Evolutionary conservation across 2,888 invertebrate genomes (phyloP).

Genomic region (Lasius platythorax): DNA sequence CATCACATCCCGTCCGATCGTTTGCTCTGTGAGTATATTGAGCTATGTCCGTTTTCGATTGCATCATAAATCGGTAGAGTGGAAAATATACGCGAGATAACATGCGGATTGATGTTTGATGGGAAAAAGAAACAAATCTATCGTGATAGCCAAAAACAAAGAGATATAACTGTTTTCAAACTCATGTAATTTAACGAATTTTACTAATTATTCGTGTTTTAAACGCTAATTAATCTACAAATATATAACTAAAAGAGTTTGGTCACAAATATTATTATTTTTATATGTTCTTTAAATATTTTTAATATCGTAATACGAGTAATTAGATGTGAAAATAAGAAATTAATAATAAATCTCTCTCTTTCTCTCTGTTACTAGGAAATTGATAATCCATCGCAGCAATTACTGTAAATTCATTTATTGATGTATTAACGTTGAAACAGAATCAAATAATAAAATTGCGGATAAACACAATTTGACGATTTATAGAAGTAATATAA

Average conservation of each 20-base stretch:
- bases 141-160: neutral
- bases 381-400: neutral
- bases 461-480: neutral
- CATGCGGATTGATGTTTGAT: neutral
- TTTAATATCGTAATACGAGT: neutral
- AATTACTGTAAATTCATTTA: neutral
- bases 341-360: neutral
- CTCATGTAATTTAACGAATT: neutral
- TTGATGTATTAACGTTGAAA: neutral
- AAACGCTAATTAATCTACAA: neutral
- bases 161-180: neutral
- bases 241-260: neutral
- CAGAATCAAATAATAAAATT: neutral
- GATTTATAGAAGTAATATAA: neutral
- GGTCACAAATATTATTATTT: neutral
- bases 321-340: neutral
- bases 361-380: neutral
- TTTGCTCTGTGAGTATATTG: neutral
- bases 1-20: neutral
- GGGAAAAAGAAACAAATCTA: neutral
- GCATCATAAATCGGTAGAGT: neutral
- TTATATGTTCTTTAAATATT: neutral
- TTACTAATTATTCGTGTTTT: neutral
- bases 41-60: neutral
- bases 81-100: slow-evolving; percentile 1